These are phyloP conservation scores for Rhagoletis zephyria DNA, from an alignment of 1,140 invertebrate genomes.

Conservation along the genomic window DNA sequence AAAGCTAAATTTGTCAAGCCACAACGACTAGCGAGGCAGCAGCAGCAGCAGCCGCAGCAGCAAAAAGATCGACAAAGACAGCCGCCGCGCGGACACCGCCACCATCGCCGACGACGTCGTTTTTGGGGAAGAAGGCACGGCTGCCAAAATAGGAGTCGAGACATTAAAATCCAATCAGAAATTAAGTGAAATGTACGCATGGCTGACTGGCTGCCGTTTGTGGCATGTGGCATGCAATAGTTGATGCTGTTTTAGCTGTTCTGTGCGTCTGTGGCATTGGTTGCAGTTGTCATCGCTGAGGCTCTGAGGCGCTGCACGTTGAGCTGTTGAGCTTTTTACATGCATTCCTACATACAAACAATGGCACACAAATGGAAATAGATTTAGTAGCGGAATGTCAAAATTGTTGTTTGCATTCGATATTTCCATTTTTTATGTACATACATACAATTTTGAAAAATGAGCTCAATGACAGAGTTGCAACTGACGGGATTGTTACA, in stretches of 20 bases:
- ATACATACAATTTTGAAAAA: conserved; percentile 20
- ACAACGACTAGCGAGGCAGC: neutral
- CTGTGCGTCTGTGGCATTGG: neutral
- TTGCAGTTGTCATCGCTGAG: neutral
- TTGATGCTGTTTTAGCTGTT: neutral
- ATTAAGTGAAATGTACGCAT: conserved; percentile 51
- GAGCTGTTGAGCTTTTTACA: neutral
- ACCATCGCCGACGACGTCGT: neutral
- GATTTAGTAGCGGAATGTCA: conserved; percentile 40
- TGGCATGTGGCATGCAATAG: conserved; percentile 48
- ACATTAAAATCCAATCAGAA: conserved; percentile 49
- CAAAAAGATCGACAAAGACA: conserved; percentile 18
- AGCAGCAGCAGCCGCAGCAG: too few relatives aligned
- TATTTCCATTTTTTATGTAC: conserved; percentile 32
- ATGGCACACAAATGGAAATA: neutral
- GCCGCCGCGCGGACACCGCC: neutral
- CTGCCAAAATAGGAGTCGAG: conserved; percentile 29
- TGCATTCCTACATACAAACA: neutral
- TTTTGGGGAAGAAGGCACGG: neutral
- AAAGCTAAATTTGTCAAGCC: neutral
- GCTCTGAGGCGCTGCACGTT: too few relatives aligned
- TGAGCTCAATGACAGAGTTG: conserved; percentile 31
- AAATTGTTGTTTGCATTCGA: conserved; percentile 52
- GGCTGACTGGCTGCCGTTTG: conserved; percentile 32
- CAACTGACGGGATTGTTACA: neutral